Evolutionary conservation across 2,113 vertebrate species (phyloP).

Genomic region (Eretmodus cyanostictus): DNA sequence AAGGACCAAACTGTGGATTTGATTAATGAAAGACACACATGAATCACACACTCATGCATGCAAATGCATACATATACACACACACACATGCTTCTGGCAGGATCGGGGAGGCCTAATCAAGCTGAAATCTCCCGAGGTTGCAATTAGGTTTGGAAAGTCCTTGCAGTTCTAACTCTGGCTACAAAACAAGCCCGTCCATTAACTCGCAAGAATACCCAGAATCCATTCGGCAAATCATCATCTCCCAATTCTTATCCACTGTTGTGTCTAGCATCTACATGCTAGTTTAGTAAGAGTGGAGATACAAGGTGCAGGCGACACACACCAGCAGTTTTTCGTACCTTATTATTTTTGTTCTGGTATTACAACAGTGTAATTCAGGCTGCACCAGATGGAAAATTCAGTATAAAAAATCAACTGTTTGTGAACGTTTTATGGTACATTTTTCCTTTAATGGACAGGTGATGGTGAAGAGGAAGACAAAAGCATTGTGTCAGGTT

Average conservation of each 20-base stretch:
- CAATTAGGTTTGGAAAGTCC: slow-evolving; percentile 51
- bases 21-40: slow-evolving; percentile 44
- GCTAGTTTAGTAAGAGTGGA: background rate
- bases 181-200: slow-evolving; percentile 14
- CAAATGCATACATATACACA: background rate
- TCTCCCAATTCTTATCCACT: background rate
- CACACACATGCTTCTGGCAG: background rate
- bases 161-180: background rate
- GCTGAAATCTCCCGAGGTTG: slow-evolving; percentile 38
- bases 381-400: background rate
- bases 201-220: slow-evolving; percentile 6
- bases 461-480: background rate
- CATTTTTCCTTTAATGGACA: background rate
- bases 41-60: background rate
- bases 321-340: background rate
- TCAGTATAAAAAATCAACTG: background rate
- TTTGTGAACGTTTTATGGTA: background rate
- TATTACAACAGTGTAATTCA: background rate
- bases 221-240: background rate
- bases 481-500: background rate
- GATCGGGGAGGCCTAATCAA: slow-evolving; percentile 43
- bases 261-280: background rate
- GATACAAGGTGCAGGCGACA: background rate
- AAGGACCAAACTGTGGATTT: slow-evolving; percentile 49
- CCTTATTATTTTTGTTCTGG: background rate